phyloP scores from a whole-genome alignment of 2,113 vertebrate species.

The Vombatus ursinus region DNA sequence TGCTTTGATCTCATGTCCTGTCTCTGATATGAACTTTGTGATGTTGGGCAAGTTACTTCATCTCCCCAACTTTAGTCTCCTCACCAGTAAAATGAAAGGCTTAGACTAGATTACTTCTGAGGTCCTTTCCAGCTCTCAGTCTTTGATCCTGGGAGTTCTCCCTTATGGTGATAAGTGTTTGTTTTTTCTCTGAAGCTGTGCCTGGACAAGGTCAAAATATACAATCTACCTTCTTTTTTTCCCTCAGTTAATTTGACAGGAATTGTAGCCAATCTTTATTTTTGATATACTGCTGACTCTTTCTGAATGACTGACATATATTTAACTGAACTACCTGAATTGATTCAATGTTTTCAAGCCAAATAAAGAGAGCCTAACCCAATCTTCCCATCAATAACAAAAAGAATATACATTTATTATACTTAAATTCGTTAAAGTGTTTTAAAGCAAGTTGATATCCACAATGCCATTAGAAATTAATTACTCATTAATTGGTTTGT shows the following conservation, averaged over 20 bases:
- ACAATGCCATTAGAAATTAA: neutral
- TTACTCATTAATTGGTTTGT: neutral
- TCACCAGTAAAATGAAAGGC: neutral
- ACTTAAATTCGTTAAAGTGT: neutral
- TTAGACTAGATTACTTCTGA: neutral
- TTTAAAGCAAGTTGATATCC: neutral
- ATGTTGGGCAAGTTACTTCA: neutral
- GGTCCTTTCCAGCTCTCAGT: neutral
- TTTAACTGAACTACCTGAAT: constrained; percentile 9
- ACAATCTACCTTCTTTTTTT: neutral
- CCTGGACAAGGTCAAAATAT: neutral
- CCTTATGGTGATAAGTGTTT: neutral
- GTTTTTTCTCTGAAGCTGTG: neutral
- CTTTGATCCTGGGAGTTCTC: neutral
- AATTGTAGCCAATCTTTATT: neutral
- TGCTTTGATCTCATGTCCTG: neutral
- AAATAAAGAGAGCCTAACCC: neutral
- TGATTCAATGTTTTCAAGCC: neutral
- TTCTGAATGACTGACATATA: neutral
- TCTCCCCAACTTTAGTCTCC: neutral
- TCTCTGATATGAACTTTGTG: neutral
- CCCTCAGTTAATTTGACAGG: neutral
- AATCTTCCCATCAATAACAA: neutral
- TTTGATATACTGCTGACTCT: neutral
- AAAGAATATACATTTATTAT: neutral